These are phyloP conservation scores for Paraplagusia blochii DNA, from an alignment of 2,113 vertebrate species.

Conservation along the genomic window DNA sequence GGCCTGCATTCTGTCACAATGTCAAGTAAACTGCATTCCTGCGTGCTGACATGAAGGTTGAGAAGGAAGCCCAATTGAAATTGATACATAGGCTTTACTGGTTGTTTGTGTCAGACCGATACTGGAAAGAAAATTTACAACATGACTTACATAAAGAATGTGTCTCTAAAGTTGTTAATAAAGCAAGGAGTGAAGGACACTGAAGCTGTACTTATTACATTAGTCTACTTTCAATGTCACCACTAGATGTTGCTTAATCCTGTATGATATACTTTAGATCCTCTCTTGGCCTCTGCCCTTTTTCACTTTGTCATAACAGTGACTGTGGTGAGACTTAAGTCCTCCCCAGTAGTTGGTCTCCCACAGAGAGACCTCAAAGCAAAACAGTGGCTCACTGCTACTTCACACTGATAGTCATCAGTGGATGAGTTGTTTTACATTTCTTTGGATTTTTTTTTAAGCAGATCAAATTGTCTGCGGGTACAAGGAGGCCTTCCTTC, in stretches of 20 bases:
- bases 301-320: too few relatives aligned
- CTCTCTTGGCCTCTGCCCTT: too few relatives aligned
- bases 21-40: slow-evolving; percentile 39
- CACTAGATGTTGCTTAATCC: too few relatives aligned
- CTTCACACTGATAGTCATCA: slow-evolving; percentile 27
- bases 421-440: too few relatives aligned
- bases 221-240: too few relatives aligned
- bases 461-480: too few relatives aligned
- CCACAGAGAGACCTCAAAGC: slow-evolving; percentile 44
- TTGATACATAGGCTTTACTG: not conserved
- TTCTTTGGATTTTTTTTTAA: too few relatives aligned
- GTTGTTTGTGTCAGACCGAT: slow-evolving; percentile 12
- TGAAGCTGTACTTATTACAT: too few relatives aligned
- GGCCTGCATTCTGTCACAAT: slow-evolving; percentile 16
- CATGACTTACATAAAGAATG: not conserved
- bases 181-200: not conserved
- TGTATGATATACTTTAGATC: too few relatives aligned
- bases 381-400: slow-evolving; percentile 29
- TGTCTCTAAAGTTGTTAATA: not conserved
- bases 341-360: slow-evolving; percentile 63
- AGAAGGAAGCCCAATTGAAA: slow-evolving; percentile 18
- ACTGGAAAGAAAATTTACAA: slow-evolving; percentile 22
- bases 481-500: too few relatives aligned
- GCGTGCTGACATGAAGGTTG: slow-evolving; percentile 25
- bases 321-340: slow-evolving; percentile 36